These are phyloP conservation scores for Rhegmatorhina hoffmannsi DNA, from an alignment of 2,113 vertebrate species.

Conservation along the genomic window DNA sequence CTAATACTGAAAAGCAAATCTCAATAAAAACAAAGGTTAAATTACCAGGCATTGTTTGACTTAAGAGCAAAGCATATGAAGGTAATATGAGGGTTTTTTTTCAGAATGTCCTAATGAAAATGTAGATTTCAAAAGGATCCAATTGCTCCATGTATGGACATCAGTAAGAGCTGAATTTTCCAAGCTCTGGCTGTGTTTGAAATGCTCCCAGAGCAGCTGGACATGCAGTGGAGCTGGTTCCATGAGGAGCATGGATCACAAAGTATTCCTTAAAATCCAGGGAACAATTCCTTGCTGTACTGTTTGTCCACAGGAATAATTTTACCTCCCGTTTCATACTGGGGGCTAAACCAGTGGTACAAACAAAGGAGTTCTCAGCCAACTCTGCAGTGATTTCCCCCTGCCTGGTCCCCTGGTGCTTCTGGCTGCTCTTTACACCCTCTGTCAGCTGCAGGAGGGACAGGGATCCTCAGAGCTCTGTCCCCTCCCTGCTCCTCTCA, in stretches of 20 bases:
- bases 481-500: background rate
- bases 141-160: background rate
- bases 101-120: background rate
- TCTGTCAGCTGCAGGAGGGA: background rate
- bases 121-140: background rate
- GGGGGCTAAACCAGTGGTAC: background rate
- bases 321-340: background rate
- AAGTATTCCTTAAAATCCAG: background rate
- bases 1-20: background rate
- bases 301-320: background rate
- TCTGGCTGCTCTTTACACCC: rapidly evolving
- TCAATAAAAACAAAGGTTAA: background rate
- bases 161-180: background rate
- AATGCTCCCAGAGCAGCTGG: background rate
- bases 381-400: background rate
- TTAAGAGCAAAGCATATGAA: background rate
- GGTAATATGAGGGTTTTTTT: too few species aligned
- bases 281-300: background rate
- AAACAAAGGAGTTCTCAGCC: background rate
- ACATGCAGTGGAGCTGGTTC: background rate
- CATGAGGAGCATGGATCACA: background rate
- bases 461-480: background rate
- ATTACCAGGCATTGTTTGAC: background rate
- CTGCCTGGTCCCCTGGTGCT: background rate
- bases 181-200: background rate